Percentiles rank a stretch among this genome's conserved stretches.
Conservation (phyloP, 2,113 vertebrate species). For the Dolichotis patagonum region DNA sequence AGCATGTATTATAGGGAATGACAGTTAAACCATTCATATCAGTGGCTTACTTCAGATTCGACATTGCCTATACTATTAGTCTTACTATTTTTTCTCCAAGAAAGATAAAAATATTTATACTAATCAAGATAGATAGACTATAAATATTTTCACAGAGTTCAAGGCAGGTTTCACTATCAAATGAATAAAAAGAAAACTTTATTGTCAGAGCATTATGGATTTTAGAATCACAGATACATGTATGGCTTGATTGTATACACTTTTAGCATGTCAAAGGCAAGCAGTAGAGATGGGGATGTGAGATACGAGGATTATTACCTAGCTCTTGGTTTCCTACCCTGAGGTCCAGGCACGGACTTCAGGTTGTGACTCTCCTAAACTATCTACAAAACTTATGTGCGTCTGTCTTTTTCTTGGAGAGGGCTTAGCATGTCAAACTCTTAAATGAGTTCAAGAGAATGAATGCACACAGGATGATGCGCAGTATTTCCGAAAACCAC, state of each 20-base stretch:
- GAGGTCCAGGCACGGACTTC: neutral
- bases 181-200: neutral
- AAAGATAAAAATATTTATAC: constrained; percentile 33
- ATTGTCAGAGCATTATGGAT: neutral
- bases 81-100: neutral
- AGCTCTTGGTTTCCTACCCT: neutral
- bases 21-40: neutral
- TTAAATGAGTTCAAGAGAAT: constrained; percentile 11
- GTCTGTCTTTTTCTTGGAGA: neutral
- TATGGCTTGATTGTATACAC: neutral
- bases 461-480: neutral
- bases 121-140: neutral
- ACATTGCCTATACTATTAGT: neutral
- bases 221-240: neutral
- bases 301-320: neutral
- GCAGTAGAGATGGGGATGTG: neutral
- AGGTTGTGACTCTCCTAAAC: neutral
- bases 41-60: neutral
- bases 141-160: constrained; percentile 25
- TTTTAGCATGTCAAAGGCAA: neutral
- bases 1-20: constrained; percentile 6
- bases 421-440: neutral
- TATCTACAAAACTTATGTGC: neutral
- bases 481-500: neutral
- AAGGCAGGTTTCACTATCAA: constrained; percentile 30